Evolutionary conservation across 2,113 vertebrate genomes (phyloP), one percentile per base, ranked within the genome.

Genomic region (Ciconia boyciana): DNA sequence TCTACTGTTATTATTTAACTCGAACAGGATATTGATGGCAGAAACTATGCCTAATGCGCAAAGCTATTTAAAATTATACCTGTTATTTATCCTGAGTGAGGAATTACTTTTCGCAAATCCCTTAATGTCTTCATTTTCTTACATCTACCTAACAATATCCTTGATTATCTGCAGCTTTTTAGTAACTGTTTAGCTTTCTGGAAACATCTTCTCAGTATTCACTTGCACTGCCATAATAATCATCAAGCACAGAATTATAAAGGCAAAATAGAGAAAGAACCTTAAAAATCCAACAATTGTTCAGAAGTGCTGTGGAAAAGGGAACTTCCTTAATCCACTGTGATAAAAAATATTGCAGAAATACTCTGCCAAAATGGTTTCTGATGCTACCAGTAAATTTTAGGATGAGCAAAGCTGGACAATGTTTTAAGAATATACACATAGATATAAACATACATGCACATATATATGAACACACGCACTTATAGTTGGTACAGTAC

Each of bases 371-470:
- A 80, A 57, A 95, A 76, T 4, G 7, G 66, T 28, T 91, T 93
- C 39, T 64, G 36, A 51, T 15, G 7, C 26, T 43, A 93, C 11
- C 44, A 62, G 31, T 24, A 25, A 20, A 60, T n/a, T 69, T 83
- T 48, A 39, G 20, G 13, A 68, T 41, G 22, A 76, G 21, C 28
- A 62, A 72, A 58, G 36, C 15, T 11, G 25, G 13, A 65, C 34
- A 83, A 74, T 2, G 3, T n/a, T 48, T 36, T 19, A 69, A 80
- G 21, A 83, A 41, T 4, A 34, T 2, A 60, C 1, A n/a, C 20
- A 55, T 0, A 48, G 2, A 54, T 39, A 41, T 1, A 72, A 57
- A 49, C 19, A 61, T 1, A 41, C 9, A 6, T 20, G 3, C 11
- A 84, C 21, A 11, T 24, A 46, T 3, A 32, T 8, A 60, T 0